Percentiles rank a stretch among this genome's conserved stretches.
These are phyloP conservation scores for Tetanocera ferruginea DNA, from an alignment of 2,888 invertebrate genomes.

Conservation along the genomic window DNA sequence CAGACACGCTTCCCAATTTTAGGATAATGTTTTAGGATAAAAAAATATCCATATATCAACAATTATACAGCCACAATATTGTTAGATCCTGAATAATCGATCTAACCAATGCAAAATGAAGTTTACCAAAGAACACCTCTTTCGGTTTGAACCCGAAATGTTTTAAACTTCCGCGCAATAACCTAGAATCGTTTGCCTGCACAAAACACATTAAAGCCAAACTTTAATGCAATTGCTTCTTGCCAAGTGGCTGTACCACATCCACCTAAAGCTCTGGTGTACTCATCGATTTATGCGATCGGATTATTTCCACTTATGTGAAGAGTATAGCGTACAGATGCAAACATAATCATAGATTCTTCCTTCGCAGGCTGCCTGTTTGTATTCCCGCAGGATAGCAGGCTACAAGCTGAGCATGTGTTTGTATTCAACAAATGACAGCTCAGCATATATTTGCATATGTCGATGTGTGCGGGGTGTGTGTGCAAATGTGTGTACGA, in stretches of 20 bases:
- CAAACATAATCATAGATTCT: background rate
- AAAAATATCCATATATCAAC: too few relatives aligned
- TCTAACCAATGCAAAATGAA: too few relatives aligned
- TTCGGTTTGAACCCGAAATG: background rate
- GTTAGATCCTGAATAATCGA: too few relatives aligned
- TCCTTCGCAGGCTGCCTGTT: background rate
- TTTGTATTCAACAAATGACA: background rate
- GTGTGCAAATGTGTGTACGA: background rate
- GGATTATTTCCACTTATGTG: constrained; percentile 25
- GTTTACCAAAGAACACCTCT: background rate
- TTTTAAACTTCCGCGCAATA: background rate
- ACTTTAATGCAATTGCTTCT: background rate
- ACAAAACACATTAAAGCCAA: background rate
- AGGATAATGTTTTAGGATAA: too few relatives aligned
- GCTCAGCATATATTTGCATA: background rate
- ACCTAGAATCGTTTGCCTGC: background rate
- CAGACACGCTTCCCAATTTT: too few relatives aligned
- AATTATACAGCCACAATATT: too few relatives aligned
- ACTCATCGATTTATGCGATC: constrained; percentile 23
- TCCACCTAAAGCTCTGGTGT: background rate
- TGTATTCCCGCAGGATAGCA: background rate
- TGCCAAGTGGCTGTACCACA: background rate
- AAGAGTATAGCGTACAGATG: background rate
- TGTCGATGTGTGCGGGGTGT: background rate
- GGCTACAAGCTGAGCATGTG: background rate